Conservation (phyloP, 2,797 vertebrate species). For the Smutsia temminckii region DNA sequence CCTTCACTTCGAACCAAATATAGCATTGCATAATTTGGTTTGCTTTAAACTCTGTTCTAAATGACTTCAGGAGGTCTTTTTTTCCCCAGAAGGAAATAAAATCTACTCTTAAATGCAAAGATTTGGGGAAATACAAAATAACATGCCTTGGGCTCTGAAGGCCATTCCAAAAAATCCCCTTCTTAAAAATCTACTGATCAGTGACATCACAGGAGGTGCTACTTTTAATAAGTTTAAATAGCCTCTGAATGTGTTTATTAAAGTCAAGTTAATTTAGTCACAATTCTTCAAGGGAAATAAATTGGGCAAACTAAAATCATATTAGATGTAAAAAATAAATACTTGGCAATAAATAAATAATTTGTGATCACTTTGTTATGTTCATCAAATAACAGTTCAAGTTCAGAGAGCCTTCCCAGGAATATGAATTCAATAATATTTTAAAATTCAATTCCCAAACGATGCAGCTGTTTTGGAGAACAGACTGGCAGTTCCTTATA, state of each 20-base stretch:
- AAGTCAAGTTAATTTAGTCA: slow-evolving; percentile 28
- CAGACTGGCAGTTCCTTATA: not conserved
- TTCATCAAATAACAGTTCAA: slow-evolving; percentile 29
- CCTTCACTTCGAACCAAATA: slow-evolving; percentile 47
- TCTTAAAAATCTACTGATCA: not conserved
- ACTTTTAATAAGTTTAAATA: slow-evolving; percentile 34
- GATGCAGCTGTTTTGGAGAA: slow-evolving; percentile 17
- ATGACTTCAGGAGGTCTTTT: not conserved
- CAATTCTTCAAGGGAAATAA: slow-evolving; percentile 36
- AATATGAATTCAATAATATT: slow-evolving; percentile 43
- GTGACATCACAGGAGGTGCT: not conserved
- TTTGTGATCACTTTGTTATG: slow-evolving; percentile 27
- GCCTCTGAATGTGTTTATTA: not conserved
- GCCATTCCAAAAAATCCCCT: not conserved
- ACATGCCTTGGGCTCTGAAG: not conserved
- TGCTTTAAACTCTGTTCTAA: slow-evolving; percentile 38
- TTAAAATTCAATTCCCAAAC: slow-evolving; percentile 45
- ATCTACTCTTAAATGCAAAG: slow-evolving; percentile 2
- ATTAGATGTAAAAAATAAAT: slow-evolving; percentile 35
- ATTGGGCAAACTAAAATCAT: slow-evolving; percentile 17
- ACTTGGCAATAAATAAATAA: slow-evolving; percentile 9
- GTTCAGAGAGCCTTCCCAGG: not conserved
- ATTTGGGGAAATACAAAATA: slow-evolving; percentile 13
- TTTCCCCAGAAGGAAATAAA: slow-evolving; percentile 3
- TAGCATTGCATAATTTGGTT: slow-evolving; percentile 1